Percentiles rank a stretch among this genome's conserved stretches.
phyloP scores from a whole-genome alignment of 2,888 invertebrate genomes.

The Drosophila stalkeri region DNA sequence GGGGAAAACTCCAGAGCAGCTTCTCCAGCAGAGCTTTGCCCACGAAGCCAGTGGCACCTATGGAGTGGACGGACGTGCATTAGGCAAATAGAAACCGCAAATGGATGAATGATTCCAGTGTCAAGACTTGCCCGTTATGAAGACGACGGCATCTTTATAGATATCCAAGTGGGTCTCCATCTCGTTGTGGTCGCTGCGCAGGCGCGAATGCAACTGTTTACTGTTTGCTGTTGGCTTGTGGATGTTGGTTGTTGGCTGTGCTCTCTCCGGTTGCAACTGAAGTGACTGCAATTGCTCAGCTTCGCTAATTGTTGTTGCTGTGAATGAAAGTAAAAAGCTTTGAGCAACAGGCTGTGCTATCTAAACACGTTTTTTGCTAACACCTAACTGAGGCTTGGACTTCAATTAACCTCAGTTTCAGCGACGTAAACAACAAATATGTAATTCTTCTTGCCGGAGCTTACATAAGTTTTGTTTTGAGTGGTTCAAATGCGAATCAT shows the following conservation, averaged over 20 bases:
- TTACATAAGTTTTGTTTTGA: conserved; percentile 13
- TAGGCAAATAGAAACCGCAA: not conserved
- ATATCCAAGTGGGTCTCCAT: conserved; percentile 55
- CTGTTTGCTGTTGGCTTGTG: not conserved
- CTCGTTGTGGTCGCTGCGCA: conserved; percentile 56
- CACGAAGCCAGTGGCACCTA: conserved; percentile 94
- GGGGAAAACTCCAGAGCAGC: conserved; percentile 93
- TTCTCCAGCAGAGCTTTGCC: conserved; percentile 98
- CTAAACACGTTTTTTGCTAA: conserved; percentile 67
- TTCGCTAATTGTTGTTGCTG: conserved; percentile 34
- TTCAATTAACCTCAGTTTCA: conserved; percentile 5
- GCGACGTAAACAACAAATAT: conserved; percentile 37
- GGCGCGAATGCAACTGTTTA: conserved; percentile 60
- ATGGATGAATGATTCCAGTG: not conserved
- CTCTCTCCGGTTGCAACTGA: conserved; percentile 33
- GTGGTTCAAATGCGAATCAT: not conserved
- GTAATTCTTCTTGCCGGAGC: conserved; percentile 36
- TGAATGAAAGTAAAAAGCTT: conserved; percentile 72
- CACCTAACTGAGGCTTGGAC: conserved; percentile 34
- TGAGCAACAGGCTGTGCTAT: conserved; percentile 45
- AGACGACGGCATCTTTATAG: conserved; percentile 78
- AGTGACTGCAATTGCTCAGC: conserved; percentile 19
- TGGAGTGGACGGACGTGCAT: conserved; percentile 75
- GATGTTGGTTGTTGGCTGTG: conserved; percentile 2
- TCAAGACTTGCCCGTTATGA: conserved; percentile 77